Evolutionary conservation across 1,140 invertebrate species (phyloP).

Genomic region (Coenobita brevimanus): DNA sequence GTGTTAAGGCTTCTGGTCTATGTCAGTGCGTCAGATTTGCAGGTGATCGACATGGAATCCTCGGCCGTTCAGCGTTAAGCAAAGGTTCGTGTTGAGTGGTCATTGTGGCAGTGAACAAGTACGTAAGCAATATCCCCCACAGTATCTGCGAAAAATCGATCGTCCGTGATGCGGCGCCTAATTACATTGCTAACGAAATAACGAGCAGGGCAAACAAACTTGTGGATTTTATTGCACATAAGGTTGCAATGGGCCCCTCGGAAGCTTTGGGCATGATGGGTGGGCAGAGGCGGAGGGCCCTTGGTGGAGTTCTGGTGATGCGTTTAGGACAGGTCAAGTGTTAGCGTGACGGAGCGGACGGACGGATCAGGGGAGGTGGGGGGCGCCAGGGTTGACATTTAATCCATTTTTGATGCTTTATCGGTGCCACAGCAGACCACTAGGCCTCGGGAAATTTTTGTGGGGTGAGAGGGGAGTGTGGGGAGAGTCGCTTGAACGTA

Average conservation of each 20-base stretch:
- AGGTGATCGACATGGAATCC: no score
- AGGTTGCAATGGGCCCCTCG: not conserved
- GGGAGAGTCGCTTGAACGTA: constrained; percentile 35
- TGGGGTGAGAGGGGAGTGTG: constrained; percentile 44
- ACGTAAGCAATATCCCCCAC: no score
- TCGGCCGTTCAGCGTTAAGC: no score
- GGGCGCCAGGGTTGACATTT: constrained; percentile 51
- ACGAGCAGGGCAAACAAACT: constrained; percentile 19
- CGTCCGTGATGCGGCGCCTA: constrained; percentile 17
- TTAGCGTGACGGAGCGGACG: constrained; percentile 38
- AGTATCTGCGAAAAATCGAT: constrained; percentile 38
- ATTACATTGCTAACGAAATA: constrained; percentile 64
- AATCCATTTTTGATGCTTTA: constrained; percentile 63
- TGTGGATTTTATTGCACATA: constrained; percentile 6
- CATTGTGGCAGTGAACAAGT: no score
- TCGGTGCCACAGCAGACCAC: constrained; percentile 51
- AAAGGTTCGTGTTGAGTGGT: no score
- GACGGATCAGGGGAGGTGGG: not conserved
- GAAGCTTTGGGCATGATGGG: constrained; percentile 57
- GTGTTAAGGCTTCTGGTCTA: no score
- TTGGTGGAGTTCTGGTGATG: constrained; percentile 37
- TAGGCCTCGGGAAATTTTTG: constrained; percentile 59
- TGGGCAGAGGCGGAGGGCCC: constrained; percentile 20
- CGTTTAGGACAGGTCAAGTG: constrained; percentile 44
- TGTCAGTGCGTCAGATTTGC: no score